phyloP scores from a whole-genome alignment of 2,797 vertebrate species.

The Leucoraja ocellata region DNA sequence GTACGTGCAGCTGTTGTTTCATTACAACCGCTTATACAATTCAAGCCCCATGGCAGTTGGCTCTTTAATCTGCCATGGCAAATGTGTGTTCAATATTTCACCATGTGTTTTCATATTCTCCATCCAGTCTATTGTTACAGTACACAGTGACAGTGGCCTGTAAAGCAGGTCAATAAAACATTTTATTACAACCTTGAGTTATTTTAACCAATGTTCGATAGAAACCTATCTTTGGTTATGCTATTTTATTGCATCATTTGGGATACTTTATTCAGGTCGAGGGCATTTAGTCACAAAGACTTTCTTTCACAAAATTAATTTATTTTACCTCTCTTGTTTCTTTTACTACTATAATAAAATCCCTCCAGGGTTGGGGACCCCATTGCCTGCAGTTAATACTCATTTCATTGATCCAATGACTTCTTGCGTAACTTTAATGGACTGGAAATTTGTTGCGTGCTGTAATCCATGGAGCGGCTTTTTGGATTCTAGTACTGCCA shows the following conservation, averaged over 20 bases:
- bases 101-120: background rate
- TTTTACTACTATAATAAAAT: background rate
- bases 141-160: constrained; percentile 1
- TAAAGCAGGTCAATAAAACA: constrained; percentile 29
- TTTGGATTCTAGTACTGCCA: background rate
- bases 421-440: constrained; percentile 13
- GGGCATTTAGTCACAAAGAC: background rate
- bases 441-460: background rate
- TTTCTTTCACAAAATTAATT: background rate
- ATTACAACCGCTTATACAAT: constrained; percentile 24
- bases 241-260: constrained; percentile 33
- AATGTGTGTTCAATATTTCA: constrained; percentile 36
- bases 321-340: background rate
- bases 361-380: background rate
- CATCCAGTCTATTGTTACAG: constrained; percentile 20
- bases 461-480: background rate
- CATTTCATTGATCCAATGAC: constrained; percentile 2
- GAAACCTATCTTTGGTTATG: background rate
- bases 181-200: constrained; percentile 35
- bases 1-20: constrained; percentile 24
- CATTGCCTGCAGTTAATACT: background rate
- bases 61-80: constrained; percentile 33
- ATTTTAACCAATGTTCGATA: constrained; percentile 7
- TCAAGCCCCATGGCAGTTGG: constrained; percentile 17
- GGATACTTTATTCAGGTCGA: background rate